A percentile compares a stretch with the other conserved stretches of the same genome.
Conservation (phyloP, 2,888 invertebrate species). For the Andrena fulva region DNA sequence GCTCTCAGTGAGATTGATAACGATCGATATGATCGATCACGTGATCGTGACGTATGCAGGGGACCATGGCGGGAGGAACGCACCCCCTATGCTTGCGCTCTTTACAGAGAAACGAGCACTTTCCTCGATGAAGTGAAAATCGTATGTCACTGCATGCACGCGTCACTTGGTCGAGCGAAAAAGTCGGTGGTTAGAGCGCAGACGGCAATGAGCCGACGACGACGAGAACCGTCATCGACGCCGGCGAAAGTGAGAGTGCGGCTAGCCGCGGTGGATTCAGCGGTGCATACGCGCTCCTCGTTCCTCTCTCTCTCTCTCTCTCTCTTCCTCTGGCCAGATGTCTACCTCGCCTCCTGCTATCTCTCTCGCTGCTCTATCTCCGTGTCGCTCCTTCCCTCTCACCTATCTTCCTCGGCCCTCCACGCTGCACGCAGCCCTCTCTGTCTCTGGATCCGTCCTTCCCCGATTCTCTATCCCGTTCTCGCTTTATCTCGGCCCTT, state of each 20-base stretch:
- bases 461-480: conserved; percentile 22
- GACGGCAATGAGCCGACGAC: conserved; percentile 74
- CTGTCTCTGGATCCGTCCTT: conserved; percentile 47
- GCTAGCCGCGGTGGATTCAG: conserved; percentile 74
- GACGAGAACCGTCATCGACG: conserved; percentile 80
- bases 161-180: conserved; percentile 20
- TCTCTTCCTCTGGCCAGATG: conserved; percentile 1
- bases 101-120: conserved; percentile 11
- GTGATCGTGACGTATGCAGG: conserved; percentile 5
- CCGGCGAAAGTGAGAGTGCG: conserved; percentile 84
- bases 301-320: conserved; percentile 54
- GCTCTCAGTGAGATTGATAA: conserved; percentile 17
- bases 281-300: conserved; percentile 77
- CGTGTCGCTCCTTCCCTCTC: conserved; percentile 41
- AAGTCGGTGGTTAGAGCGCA: conserved; percentile 50
- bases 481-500: conserved; percentile 48
- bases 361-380: conserved; percentile 43
- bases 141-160: conserved; percentile 58
- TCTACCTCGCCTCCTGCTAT: conserved; percentile 12
- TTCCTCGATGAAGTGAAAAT: conserved; percentile 18
- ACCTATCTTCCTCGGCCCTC: conserved; percentile 47
- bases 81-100: conserved; percentile 9
- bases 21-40: conserved; percentile 33
- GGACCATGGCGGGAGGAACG: conserved; percentile 1
- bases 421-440: conserved; percentile 26